Evolutionary conservation across 2,113 vertebrate species (phyloP).

Genomic region (Ctenomys sociabilis): DNA sequence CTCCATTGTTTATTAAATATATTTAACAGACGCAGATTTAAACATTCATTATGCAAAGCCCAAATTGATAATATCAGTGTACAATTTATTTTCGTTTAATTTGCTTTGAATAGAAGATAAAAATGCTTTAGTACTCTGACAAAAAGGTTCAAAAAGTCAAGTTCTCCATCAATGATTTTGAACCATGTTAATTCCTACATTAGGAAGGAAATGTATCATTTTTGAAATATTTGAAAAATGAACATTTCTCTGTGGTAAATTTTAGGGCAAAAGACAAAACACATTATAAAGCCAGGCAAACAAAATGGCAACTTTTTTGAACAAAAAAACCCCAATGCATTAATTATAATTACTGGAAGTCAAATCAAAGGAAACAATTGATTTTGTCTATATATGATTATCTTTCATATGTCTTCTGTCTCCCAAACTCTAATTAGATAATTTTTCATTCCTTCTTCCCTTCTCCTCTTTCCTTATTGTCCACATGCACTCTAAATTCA

Average conservation of each 20-base stretch:
- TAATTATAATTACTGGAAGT: conserved; percentile 57
- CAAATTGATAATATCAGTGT: background rate
- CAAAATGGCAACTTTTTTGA: conserved; percentile 29
- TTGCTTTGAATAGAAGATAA: conserved; percentile 51
- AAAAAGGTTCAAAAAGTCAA: conserved; percentile 76
- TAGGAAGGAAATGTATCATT: conserved; percentile 64
- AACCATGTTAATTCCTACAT: conserved; percentile 72
- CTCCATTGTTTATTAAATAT: background rate
- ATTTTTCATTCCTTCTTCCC: background rate
- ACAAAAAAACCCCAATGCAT: conserved; percentile 39
- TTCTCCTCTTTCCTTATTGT: background rate
- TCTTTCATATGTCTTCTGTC: background rate
- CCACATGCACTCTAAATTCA: background rate
- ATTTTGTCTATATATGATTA: background rate
- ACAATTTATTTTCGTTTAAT: conserved; percentile 34
- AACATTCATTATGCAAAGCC: background rate
- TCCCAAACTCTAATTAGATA: background rate
- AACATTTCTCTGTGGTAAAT: conserved; percentile 52
- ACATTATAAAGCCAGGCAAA: background rate
- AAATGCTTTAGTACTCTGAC: conserved; percentile 72
- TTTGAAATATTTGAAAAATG: conserved; percentile 72
- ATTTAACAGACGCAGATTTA: background rate
- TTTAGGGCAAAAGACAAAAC: conserved; percentile 28
- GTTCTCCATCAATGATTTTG: conserved; percentile 57
- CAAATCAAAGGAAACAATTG: conserved; percentile 30